Evolutionary conservation across 2,113 vertebrate genomes (phyloP).

Genomic region (Rhinoptilus africanus): DNA sequence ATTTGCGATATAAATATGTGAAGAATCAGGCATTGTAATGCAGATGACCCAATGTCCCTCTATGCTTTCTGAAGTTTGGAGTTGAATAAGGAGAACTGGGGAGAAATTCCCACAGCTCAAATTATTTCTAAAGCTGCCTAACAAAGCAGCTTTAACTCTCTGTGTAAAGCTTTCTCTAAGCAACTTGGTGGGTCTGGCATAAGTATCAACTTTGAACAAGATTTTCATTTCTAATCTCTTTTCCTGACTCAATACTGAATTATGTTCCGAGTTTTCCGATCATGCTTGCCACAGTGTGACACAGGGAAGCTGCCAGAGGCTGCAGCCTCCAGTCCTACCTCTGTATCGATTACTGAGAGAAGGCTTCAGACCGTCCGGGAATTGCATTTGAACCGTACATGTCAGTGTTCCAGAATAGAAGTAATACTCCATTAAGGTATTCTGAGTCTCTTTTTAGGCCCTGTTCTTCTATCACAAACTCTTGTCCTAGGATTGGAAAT

Average conservation of each 20-base stretch:
- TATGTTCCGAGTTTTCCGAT: constrained; percentile 18
- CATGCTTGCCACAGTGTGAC: not conserved
- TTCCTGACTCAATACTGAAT: constrained; percentile 42
- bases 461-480: not conserved
- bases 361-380: not conserved
- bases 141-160: constrained; percentile 53
- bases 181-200: constrained; percentile 60
- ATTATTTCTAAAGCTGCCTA: constrained; percentile 46
- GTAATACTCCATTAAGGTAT: not conserved
- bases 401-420: not conserved
- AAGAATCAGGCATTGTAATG: constrained; percentile 42
- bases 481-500: not conserved
- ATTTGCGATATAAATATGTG: not conserved
- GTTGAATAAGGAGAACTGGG: not conserved
- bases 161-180: constrained; percentile 46
- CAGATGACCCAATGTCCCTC: not conserved
- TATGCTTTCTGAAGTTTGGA: constrained; percentile 10
- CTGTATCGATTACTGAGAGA: not conserved
- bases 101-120: constrained; percentile 47
- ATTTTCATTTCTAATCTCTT: constrained; percentile 56
- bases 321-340: not conserved
- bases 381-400: not conserved
- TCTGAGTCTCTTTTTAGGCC: not conserved
- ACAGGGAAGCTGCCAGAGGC: not conserved
- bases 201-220: constrained; percentile 46